Conservation (phyloP, 2,888 invertebrate species). For the Coelinius sp. region DNA sequence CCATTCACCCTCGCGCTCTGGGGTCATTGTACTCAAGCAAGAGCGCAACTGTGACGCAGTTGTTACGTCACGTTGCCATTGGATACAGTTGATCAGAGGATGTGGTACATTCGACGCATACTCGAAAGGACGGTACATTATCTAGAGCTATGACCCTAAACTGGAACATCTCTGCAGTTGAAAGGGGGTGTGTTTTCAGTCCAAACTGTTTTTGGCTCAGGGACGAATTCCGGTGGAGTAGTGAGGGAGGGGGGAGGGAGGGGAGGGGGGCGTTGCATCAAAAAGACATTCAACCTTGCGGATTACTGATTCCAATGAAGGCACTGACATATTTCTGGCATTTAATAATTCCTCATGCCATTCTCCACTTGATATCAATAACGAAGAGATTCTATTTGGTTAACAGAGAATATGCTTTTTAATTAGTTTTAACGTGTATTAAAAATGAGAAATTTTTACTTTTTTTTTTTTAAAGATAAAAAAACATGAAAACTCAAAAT, state of each 20-base stretch:
- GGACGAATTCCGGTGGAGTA: background rate
- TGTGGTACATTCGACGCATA: constrained; percentile 40
- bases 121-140: constrained; percentile 46
- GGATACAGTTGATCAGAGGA: constrained; percentile 48
- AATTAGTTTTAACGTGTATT: too few relatives aligned
- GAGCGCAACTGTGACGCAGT: constrained; percentile 57
- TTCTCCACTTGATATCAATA: background rate
- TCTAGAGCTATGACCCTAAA: constrained; percentile 65
- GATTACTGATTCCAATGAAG: constrained; percentile 2
- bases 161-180: constrained; percentile 48
- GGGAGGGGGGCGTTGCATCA: background rate
- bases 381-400: background rate
- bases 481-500: too few relatives aligned
- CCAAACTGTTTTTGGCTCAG: constrained; percentile 25
- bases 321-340: background rate
- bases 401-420: background rate
- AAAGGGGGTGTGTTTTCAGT: background rate
- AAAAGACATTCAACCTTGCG: constrained; percentile 15
- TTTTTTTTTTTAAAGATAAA: too few relatives aligned
- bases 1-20: constrained; percentile 17
- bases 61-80: constrained; percentile 64
- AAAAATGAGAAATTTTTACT: too few relatives aligned
- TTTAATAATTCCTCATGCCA: background rate
- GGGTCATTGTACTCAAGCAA: background rate
- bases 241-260: background rate